Evolutionary conservation across 2,113 vertebrate genomes (phyloP).

Genomic region (Sialia sialis): DNA sequence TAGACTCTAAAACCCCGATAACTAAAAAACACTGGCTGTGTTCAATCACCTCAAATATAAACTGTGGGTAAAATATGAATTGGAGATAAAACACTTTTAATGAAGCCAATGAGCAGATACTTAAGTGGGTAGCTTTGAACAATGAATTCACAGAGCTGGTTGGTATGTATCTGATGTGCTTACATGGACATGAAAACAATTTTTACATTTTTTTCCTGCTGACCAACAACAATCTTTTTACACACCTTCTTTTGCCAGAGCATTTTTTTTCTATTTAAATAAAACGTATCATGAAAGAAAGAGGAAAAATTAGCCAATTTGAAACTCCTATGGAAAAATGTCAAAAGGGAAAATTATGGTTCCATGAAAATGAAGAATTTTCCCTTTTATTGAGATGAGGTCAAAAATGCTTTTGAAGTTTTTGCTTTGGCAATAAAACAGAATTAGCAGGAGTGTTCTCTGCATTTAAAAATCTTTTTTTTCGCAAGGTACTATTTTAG

Average conservation of each 20-base stretch:
- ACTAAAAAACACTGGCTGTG: neutral
- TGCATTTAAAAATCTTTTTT: neutral
- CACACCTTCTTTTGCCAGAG: neutral
- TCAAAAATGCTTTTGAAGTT: neutral
- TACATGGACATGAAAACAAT: neutral
- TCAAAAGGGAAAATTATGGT: neutral
- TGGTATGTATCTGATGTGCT: neutral
- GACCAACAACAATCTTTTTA: neutral
- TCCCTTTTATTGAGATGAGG: neutral
- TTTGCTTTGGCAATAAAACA: neutral
- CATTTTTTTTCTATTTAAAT: neutral
- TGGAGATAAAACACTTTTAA: neutral
- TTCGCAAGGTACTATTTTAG: neutral
- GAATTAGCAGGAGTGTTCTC: neutral
- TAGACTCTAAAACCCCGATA: neutral
- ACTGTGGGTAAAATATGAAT: neutral
- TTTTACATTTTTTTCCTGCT: neutral
- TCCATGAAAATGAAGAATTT: neutral
- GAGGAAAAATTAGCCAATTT: neutral
- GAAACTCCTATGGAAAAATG: neutral
- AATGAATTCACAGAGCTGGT: neutral
- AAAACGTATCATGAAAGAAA: neutral
- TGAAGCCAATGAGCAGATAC: neutral
- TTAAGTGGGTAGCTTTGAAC: neutral
- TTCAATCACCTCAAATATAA: neutral